These are phyloP conservation scores for Bovichtus variegatus DNA, from an alignment of 2,797 vertebrate species.

Conservation along the genomic window DNA sequence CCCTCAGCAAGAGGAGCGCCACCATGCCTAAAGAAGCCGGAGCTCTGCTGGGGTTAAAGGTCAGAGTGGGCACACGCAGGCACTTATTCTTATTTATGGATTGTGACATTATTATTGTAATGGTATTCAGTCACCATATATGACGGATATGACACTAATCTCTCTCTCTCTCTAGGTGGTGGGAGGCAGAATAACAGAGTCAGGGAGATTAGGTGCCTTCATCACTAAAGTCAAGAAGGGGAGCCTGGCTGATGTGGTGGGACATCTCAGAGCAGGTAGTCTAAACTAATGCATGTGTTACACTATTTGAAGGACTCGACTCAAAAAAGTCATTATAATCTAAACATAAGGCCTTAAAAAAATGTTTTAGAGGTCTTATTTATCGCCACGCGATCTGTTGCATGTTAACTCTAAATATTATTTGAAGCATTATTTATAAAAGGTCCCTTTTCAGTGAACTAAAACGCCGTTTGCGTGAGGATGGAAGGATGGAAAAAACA, in stretches of 20 bases:
- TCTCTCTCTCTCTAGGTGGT: conserved; percentile 87
- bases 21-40: conserved; percentile 97
- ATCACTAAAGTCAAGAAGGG: conserved; percentile 99
- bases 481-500: too few relatives aligned
- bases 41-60: conserved; percentile 95
- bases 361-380: background rate
- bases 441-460: too few relatives aligned
- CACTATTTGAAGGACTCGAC: background rate
- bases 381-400: too few relatives aligned
- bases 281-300: background rate
- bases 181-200: conserved; percentile 97
- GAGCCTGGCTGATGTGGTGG: conserved; percentile 97
- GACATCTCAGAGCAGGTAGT: conserved; percentile 97
- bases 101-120: background rate
- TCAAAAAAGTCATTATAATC: background rate
- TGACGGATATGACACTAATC: background rate
- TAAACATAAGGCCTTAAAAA: background rate
- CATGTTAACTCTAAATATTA: too few relatives aligned
- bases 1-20: conserved; percentile 96
- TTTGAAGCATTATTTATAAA: too few relatives aligned
- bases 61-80: conserved; percentile 75
- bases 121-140: background rate
- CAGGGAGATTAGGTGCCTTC: conserved; percentile 98
- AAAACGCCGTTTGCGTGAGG: too few relatives aligned
- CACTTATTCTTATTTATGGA: too few relatives aligned